phyloP scores from a whole-genome alignment of 2,113 vertebrate species.

The Benitochromis conjunctus region DNA sequence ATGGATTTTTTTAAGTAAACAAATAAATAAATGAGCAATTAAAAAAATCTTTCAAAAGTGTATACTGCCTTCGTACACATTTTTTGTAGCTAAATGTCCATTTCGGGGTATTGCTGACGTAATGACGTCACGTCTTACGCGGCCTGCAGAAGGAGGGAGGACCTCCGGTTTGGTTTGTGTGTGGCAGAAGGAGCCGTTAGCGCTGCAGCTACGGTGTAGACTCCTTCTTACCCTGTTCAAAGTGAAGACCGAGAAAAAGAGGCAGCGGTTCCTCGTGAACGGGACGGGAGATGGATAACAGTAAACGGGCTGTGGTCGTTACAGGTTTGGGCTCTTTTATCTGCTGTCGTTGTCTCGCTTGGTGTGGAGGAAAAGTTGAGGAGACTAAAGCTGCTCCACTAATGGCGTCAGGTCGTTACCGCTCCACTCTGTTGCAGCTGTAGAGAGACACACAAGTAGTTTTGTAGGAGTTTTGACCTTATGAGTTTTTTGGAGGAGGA shows the following conservation, averaged over 20 bases:
- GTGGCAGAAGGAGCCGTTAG: slow-evolving; percentile 14
- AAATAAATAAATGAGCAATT: not conserved
- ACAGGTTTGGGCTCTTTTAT: slow-evolving; percentile 54
- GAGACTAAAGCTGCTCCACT: slow-evolving; percentile 34
- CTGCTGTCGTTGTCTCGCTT: not conserved
- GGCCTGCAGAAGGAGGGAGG: not conserved
- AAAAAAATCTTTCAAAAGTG: not conserved
- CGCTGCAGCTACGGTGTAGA: not conserved
- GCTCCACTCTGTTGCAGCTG: not conserved
- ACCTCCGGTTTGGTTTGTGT: not conserved
- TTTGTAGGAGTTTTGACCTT: not conserved
- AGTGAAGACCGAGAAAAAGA: not conserved
- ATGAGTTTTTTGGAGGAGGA: not conserved
- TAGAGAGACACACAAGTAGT: not conserved
- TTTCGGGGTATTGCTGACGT: not conserved
- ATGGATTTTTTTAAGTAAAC: not conserved
- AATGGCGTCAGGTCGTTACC: slow-evolving; percentile 50
- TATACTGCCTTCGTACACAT: not conserved
- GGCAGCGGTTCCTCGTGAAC: not conserved
- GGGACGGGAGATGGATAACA: slow-evolving; percentile 64
- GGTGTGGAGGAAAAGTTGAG: slow-evolving; percentile 55
- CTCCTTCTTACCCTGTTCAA: not conserved
- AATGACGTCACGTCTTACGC: slow-evolving; percentile 1
- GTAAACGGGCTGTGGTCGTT: slow-evolving; percentile 67
- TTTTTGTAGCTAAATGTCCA: not conserved